Base-by-base conservation (phyloP, 2,113 vertebrate genomes). In the Rhea pennata region DNA sequence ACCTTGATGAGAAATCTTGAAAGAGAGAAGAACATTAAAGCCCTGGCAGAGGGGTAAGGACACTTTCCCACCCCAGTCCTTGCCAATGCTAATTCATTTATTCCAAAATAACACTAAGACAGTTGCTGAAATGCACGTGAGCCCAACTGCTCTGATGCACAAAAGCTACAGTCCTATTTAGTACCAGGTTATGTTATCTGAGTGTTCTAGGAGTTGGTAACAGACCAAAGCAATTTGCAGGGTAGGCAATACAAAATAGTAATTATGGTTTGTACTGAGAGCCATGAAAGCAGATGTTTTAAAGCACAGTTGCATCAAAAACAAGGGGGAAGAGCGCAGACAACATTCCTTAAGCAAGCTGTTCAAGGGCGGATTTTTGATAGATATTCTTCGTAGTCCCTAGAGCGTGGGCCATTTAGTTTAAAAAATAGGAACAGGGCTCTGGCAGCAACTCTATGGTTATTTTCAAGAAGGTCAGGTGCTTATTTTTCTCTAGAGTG, bases 391-490 rank as follows among this genome's bases (percentile, higher is more conserved):
- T 65, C 56, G 42, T 9, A n/a, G 50, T 40, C 71, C 19, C 42
- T 77, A 64, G 42, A 9, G 23, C 24, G 9, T 59, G 76, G 33
- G 46, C 12, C 71, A 78, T 15, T 89, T 23, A 62, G 50, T 70
- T 92, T 59, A 67, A 75, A 89, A 84, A 87, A 36, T 23, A 84
- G 58, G 29, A 91, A 73, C 62, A 4, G 0, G 62, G 48, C 42
- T 59, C 61, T 87, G 84, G 58, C 77, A 94, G 76, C 33, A 80
- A 64, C 62, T 70, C 74, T 40, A 29, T 1, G 9, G 26, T 84
- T 93, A 82, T 88, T 91, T 94, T 94, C 72, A 94, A 86, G 87
- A 92, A 90, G 69, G 90, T 77, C 85, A 88, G 48, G 42, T 82
- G 84, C 61, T 71, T 87, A 65, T 76, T 94, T 94, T 91, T 91